Conservation (phyloP, 2,888 invertebrate genomes). For the Vesta saturnalis region DNA sequence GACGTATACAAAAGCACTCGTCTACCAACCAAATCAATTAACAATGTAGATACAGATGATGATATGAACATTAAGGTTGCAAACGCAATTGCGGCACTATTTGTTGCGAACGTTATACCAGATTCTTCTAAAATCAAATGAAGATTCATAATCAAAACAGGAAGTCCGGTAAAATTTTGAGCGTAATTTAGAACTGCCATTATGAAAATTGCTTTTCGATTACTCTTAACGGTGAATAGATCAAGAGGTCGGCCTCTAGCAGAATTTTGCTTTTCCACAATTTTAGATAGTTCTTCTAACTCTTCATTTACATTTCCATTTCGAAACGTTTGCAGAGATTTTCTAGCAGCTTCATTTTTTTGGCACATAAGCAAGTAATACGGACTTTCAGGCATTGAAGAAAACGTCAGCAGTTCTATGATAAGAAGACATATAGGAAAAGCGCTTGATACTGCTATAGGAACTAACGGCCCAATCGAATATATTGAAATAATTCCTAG, state of each 20-base stretch:
- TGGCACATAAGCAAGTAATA: conserved; percentile 60
- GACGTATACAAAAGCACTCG: conserved; percentile 55
- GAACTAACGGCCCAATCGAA: conserved; percentile 55
- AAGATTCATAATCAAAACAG: conserved; percentile 60
- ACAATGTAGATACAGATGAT: conserved; percentile 51
- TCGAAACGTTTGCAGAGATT: conserved; percentile 67
- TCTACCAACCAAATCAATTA: conserved; percentile 57
- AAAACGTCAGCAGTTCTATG: conserved; percentile 53
- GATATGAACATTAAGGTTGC: conserved; percentile 56
- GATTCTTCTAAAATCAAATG: conserved; percentile 57
- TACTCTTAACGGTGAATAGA: conserved; percentile 55
- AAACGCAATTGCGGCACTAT: conserved; percentile 56
- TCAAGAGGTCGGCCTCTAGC: conserved; percentile 46
- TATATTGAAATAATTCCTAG: conserved; percentile 57
- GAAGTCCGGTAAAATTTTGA: conserved; percentile 59
- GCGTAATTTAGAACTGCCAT: conserved; percentile 57
- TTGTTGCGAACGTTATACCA: conserved; percentile 53
- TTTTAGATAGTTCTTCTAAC: neutral
- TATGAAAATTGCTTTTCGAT: conserved; percentile 56
- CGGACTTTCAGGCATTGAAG: conserved; percentile 73
- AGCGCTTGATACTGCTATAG: conserved; percentile 53
- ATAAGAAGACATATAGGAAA: conserved; percentile 44
- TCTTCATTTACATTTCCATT: conserved; percentile 54
- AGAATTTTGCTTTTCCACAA: conserved; percentile 4
- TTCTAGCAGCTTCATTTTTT: conserved; percentile 60